Conservation (phyloP, 1,140 invertebrate genomes). For the Drosophila elegans region DNA sequence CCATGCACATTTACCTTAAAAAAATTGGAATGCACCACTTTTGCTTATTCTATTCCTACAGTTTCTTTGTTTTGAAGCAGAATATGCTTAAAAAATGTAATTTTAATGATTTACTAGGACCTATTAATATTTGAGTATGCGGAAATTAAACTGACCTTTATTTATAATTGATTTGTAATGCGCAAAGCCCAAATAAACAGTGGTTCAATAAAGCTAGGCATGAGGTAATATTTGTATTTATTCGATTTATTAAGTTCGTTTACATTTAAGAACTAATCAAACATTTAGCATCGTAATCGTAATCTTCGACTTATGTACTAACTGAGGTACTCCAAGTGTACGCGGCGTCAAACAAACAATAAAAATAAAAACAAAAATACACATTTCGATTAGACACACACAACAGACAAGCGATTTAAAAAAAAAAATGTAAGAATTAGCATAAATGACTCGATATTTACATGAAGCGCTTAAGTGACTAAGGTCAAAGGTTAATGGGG, state of each 20-base stretch:
- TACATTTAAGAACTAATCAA: conserved; percentile 18
- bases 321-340: conserved; percentile 74
- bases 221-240: not conserved
- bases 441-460: conserved; percentile 83
- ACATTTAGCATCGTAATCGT: conserved; percentile 24
- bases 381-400: conserved; percentile 37
- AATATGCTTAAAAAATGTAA: no score
- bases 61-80: no score
- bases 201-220: not conserved
- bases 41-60: no score
- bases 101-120: no score
- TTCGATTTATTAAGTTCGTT: conserved; percentile 14
- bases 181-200: no score
- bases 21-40: no score
- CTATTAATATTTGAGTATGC: no score
- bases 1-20: no score
- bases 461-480: conserved; percentile 78
- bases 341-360: conserved; percentile 51
- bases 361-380: conserved; percentile 45
- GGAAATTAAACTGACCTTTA: no score
- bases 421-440: conserved; percentile 54
- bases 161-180: no score
- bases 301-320: conserved; percentile 57
- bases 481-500: conserved; percentile 24
- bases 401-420: conserved; percentile 16